Conservation (phyloP, 2,113 vertebrate genomes). For the Chlamydotis undulata region DNA sequence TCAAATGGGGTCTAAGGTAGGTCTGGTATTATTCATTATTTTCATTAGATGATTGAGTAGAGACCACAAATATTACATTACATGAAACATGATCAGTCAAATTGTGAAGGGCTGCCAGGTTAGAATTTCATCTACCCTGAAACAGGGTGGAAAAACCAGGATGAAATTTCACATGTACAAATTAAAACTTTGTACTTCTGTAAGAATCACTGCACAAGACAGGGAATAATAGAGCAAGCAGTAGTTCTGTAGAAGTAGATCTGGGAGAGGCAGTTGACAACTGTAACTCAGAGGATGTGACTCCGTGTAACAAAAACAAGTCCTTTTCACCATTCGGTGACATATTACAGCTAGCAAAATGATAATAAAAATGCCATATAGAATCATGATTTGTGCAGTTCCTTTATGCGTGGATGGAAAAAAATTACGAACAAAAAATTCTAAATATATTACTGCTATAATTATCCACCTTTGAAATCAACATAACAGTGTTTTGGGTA, state of each 20-base stretch:
- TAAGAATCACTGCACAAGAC: neutral
- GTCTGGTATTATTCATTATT: neutral
- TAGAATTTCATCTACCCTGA: neutral
- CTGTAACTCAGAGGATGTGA: neutral
- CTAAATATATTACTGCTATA: neutral
- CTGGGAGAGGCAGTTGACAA: neutral
- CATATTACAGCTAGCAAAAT: neutral
- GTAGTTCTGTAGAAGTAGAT: neutral
- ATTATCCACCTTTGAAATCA: neutral
- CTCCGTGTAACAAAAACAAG: neutral
- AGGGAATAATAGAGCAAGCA: neutral
- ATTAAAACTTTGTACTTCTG: neutral
- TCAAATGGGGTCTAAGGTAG: neutral
- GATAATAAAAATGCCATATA: neutral
- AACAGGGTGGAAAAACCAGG: neutral
- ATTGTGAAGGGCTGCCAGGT: neutral
- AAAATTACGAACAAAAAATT: neutral
- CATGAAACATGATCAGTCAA: neutral
- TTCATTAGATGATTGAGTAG: neutral
- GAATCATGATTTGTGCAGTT: neutral
- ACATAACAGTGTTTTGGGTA: neutral
- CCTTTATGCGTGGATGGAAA: fast-evolving
- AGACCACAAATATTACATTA: neutral
- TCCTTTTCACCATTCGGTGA: neutral
- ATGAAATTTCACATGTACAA: neutral